phyloP scores from a whole-genome alignment of 2,888 invertebrate species.

The Apodemia duryi region DNA sequence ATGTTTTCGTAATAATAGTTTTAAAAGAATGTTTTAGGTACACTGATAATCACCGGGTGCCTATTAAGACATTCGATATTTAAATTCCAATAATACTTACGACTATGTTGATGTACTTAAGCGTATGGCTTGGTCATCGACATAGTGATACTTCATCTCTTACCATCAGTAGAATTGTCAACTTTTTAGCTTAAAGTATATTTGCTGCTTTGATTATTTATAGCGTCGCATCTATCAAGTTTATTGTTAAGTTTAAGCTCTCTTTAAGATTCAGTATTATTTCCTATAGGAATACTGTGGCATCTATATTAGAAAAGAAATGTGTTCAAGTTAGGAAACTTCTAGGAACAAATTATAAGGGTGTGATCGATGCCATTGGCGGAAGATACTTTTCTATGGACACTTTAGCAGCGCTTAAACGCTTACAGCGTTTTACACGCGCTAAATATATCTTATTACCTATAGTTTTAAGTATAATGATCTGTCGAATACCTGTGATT shows the following conservation, averaged over 20 bases:
- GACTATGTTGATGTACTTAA: too few species aligned
- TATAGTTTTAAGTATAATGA: slow-evolving; percentile 61
- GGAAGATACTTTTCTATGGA: slow-evolving; percentile 22
- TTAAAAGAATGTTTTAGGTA: too few species aligned
- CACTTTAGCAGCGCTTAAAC: slow-evolving; percentile 27
- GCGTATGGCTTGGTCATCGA: too few species aligned
- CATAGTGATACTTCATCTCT: too few species aligned
- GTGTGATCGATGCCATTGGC: slow-evolving; percentile 32
- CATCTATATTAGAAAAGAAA: slow-evolving; percentile 32
- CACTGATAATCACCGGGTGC: too few species aligned
- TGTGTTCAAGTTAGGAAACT: slow-evolving; percentile 35
- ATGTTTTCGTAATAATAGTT: background rate
- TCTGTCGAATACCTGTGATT: slow-evolving; percentile 66
- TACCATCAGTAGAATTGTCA: too few species aligned
- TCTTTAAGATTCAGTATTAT: slow-evolving; percentile 53
- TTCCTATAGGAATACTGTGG: slow-evolving; percentile 37
- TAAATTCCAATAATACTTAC: too few species aligned
- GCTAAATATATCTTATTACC: slow-evolving; percentile 38
- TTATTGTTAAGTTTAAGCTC: slow-evolving; percentile 36
- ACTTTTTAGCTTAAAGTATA: too few species aligned
- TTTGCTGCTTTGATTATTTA: too few species aligned
- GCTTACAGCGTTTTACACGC: slow-evolving; percentile 4
- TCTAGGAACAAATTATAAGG: slow-evolving; percentile 26
- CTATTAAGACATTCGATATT: too few species aligned
- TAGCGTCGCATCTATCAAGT: too few species aligned